phyloP scores from a whole-genome alignment of 2,113 vertebrate genomes.

The Anser brachyrhynchus region DNA sequence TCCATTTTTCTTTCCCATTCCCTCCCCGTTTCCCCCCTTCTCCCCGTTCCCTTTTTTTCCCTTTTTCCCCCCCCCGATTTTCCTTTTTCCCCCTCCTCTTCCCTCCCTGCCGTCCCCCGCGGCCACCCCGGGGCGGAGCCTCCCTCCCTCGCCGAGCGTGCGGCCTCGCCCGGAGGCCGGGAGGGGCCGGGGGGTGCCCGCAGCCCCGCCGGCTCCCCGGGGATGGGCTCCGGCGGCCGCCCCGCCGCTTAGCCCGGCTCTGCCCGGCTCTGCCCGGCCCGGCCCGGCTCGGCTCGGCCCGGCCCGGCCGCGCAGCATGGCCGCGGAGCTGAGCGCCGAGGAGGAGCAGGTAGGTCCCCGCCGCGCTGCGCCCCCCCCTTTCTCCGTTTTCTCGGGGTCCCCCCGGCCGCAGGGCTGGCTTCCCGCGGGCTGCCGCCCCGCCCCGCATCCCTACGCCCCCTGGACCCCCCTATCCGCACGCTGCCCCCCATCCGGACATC shows the following conservation, averaged over 20 bases:
- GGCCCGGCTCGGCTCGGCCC: neutral
- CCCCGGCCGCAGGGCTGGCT: too few species aligned
- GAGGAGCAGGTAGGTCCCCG: conserved; percentile 79
- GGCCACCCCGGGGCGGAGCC: too few species aligned
- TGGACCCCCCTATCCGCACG: too few species aligned
- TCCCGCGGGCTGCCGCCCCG: too few species aligned
- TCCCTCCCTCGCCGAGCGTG: neutral
- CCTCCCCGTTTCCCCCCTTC: neutral
- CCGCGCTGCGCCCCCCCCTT: neutral
- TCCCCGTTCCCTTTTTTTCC: neutral
- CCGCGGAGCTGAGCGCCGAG: conserved; percentile 78
- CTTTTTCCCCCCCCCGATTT: too few species aligned
- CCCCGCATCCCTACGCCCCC: too few species aligned
- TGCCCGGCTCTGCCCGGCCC: neutral
- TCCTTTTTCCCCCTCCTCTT: neutral
- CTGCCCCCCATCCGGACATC: neutral
- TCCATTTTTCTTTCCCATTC: neutral
- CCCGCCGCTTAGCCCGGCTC: neutral
- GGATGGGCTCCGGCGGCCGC: neutral
- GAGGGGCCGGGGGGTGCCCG: neutral
- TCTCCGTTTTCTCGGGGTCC: too few species aligned
- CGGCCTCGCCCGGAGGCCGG: neutral
- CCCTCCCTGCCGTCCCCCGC: neutral
- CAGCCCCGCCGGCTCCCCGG: neutral
- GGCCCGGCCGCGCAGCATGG: conserved; percentile 59